Conservation (phyloP, 2,797 vertebrate genomes). For the Argya squamiceps region DNA sequence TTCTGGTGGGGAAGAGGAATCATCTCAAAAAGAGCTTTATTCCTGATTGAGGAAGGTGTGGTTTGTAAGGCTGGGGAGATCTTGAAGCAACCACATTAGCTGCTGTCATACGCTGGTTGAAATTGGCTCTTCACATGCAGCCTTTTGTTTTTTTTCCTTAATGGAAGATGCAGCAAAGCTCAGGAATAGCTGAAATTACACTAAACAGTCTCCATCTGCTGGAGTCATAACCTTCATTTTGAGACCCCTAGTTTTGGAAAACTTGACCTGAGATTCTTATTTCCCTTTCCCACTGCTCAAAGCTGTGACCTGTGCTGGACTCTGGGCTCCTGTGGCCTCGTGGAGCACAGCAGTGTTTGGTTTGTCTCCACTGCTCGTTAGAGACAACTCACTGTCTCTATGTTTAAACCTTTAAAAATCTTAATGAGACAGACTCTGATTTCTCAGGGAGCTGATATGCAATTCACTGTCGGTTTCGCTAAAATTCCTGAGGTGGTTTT, state of each 20-base stretch:
- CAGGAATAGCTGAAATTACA: neutral
- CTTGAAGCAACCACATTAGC: neutral
- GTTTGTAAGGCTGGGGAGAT: neutral
- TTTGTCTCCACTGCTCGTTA: neutral
- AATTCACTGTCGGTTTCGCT: neutral
- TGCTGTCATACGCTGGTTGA: neutral
- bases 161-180: neutral
- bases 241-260: neutral
- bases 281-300: neutral
- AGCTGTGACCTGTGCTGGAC: neutral
- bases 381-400: neutral
- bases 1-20: neutral
- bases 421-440: neutral
- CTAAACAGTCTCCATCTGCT: neutral
- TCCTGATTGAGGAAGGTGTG: neutral
- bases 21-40: neutral
- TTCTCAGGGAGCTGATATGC: neutral
- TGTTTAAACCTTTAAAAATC: neutral
- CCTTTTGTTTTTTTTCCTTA: neutral
- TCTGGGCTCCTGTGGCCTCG: neutral
- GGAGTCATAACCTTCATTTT: neutral
- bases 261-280: neutral
- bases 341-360: neutral
- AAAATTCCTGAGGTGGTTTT: neutral
- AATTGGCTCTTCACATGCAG: accelerated